A percentile compares a stretch with the other conserved stretches of the same genome.
Conservation (phyloP, 2,888 invertebrate genomes). For the Lymantria dispar region DNA sequence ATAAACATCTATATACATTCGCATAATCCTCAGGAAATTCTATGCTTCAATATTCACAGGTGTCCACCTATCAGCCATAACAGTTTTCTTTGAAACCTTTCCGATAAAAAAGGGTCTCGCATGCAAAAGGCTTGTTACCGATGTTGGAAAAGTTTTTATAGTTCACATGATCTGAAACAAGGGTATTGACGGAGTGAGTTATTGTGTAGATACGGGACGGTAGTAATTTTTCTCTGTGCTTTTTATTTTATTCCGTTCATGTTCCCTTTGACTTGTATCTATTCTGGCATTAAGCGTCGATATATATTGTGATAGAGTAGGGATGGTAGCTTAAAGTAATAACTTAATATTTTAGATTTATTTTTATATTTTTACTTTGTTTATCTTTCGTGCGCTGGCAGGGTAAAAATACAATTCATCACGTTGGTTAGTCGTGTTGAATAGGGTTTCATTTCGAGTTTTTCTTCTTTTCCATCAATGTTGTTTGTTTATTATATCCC, state of each 20-base stretch:
- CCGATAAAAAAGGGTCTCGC: conserved; percentile 20
- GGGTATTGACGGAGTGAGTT: not conserved
- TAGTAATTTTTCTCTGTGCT: not conserved
- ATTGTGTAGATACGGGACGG: not conserved
- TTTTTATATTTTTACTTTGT: too few species aligned
- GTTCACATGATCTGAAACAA: not conserved
- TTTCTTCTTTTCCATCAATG: too few species aligned
- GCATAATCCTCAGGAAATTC: not conserved
- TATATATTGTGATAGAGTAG: not conserved
- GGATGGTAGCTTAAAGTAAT: not conserved
- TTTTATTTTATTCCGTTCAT: not conserved
- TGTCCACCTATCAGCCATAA: conserved; percentile 25
- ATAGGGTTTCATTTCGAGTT: too few species aligned
- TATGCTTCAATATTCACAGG: conserved; percentile 27
- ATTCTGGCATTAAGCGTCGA: not conserved
- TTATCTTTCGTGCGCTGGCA: too few species aligned
- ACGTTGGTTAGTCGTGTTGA: too few species aligned
- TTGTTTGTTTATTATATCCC: too few species aligned
- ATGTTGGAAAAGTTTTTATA: conserved; percentile 18
- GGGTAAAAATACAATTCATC: too few species aligned
- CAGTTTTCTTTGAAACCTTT: conserved; percentile 28
- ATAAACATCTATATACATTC: not conserved
- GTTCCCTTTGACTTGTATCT: not conserved
- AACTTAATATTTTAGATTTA: too few species aligned
- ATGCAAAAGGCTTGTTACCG: conserved; percentile 13